Conservation (phyloP, 2,113 vertebrate species). For the Labeo rohita region DNA sequence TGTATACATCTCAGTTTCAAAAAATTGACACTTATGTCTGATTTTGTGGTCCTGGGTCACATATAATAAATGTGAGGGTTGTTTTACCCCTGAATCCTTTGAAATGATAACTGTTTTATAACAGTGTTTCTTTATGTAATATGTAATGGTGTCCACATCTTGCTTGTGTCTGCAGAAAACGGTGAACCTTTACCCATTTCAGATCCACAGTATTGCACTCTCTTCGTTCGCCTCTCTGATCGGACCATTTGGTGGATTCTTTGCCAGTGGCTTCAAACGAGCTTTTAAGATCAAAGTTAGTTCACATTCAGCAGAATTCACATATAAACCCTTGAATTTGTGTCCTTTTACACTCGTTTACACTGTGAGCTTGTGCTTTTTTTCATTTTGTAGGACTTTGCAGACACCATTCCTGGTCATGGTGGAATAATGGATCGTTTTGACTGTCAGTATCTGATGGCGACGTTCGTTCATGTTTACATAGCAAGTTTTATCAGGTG, state of each 20-base stretch:
- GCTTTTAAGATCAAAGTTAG: constrained; percentile 98
- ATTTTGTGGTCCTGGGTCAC: too few species aligned
- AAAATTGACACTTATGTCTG: too few species aligned
- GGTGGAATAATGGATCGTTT: constrained; percentile 99
- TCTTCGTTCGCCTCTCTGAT: constrained; percentile 93
- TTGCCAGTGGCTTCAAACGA: constrained; percentile 97
- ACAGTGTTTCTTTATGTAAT: background rate
- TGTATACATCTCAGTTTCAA: too few species aligned
- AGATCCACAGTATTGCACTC: constrained; percentile 94
- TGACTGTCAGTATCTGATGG: constrained; percentile 98
- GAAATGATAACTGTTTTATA: too few species aligned
- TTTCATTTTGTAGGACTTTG: constrained; percentile 85
- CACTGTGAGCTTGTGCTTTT: constrained; percentile 16
- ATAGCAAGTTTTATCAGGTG: constrained; percentile 97
- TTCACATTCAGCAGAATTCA: background rate
- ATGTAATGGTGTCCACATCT: background rate
- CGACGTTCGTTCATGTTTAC: constrained; percentile 97
- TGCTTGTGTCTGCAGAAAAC: constrained; percentile 78
- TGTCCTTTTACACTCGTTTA: too few species aligned
- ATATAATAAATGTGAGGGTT: background rate
- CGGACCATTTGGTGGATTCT: constrained; percentile 97
- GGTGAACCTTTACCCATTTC: constrained; percentile 91
- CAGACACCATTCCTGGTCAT: constrained; percentile 95
- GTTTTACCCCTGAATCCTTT: background rate
- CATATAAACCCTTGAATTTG: background rate